Base-by-base conservation (phyloP, 2,797 vertebrate species). In the Cuniculus paca region DNA sequence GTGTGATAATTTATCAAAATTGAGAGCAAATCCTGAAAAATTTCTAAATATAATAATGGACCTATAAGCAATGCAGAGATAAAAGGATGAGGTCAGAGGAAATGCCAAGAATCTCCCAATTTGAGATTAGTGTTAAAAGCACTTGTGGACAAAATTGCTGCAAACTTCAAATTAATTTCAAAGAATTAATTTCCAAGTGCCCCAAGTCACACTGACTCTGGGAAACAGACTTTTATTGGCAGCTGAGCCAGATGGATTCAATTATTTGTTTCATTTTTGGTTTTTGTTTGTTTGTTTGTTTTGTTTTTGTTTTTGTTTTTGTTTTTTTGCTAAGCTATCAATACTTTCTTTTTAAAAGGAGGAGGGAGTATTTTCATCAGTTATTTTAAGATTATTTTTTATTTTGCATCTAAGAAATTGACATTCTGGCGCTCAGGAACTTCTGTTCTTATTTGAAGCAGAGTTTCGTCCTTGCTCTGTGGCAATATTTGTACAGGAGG, bases 91-190 rank as follows among this genome's bases (percentile, higher is more conserved):
- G 45, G 3, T 94, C 75, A 87, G 63, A 81, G 45, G 54, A 60
- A 91, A 65, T 42, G 36, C 58, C 84, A 87, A 58, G 50, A 45
- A 75, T 82, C 36, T 68, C 72, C 88, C 80, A 79, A 87, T 54
- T 0, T 31, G 58, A 95, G 65, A 86, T 93, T 82, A 70, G 24
- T 79, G 39, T 52, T 95, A 88, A 93, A 96, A 89, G 74, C 56
- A 75, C 87, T 90, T 77, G 36, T 89, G 83, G 88, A 60, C 54
- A 84, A 94, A 97, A 93, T 84, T 93, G 84, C 85, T 42, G 24
- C 92, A 89, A 91, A 97, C 80, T 95, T 95, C 56, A 70, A 78
- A 92, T 94, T 94, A 97, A 97, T 88, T 96, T 74, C 81, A 85
- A 60, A 78, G 68, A 39, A 80, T 90, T 96, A 79, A 95, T 95